A percentile compares a stretch with the other conserved stretches of the same genome.
Conservation (phyloP, 2,797 vertebrate genomes). For the Xenopus petersii region DNA sequence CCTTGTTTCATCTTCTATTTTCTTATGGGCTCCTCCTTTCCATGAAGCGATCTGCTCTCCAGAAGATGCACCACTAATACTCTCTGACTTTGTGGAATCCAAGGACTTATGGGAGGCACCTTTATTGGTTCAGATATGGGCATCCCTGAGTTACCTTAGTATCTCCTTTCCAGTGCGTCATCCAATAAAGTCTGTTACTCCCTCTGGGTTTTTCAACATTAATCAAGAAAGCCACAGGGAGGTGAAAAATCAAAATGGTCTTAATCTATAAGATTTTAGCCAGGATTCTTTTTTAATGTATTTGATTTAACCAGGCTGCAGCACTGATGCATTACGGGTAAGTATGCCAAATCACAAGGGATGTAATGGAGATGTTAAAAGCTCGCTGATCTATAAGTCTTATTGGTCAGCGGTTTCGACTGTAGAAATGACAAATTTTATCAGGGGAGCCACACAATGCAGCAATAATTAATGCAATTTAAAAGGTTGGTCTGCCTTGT, state of each 20-base stretch:
- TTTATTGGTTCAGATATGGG: too few relatives aligned
- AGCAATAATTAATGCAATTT: too few relatives aligned
- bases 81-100: neutral
- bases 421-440: neutral
- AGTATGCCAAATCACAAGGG: constrained; percentile 53
- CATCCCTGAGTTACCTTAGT: too few relatives aligned
- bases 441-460: too few relatives aligned
- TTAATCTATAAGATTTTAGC: neutral
- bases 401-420: neutral
- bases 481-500: too few relatives aligned
- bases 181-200: constrained; percentile 28
- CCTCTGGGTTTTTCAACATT: constrained; percentile 29
- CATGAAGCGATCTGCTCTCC: neutral
- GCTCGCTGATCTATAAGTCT: neutral
- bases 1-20: neutral
- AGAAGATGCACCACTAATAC: neutral
- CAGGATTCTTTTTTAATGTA: neutral
- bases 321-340: neutral
- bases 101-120: too few relatives aligned
- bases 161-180: neutral
- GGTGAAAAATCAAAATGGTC: constrained; percentile 38
- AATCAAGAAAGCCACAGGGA: constrained; percentile 45
- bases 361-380: neutral
- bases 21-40: neutral
- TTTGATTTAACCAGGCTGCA: neutral